Base-by-base conservation (phyloP, 2,113 vertebrate genomes). In the Pomatostomus ruficeps region DNA sequence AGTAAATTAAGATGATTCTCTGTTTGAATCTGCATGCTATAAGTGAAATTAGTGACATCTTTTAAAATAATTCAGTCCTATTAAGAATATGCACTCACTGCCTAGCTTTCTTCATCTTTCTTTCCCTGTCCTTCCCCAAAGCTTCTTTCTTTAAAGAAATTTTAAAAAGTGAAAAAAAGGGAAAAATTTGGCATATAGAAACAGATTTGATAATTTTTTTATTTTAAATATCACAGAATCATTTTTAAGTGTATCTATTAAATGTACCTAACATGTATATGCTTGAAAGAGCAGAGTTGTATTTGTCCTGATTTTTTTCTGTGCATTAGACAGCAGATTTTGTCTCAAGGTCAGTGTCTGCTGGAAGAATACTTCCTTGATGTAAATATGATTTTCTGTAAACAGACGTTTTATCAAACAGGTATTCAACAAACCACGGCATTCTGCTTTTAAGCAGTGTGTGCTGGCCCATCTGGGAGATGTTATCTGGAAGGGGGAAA, bases 381-480 rank as follows among this genome's bases (percentile, higher is more conserved):
- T 61, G 12, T 59, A 52, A 61, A 63, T 40, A 55, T 9, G 20
- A 29, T 59, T 71, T 92, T 65, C 45, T 77, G 40, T 52, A 88
- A 36, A 49, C 15, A 72, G 52, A 67, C 89, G 18, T 51, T 71
- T 6, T 31, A 62, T 81, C 31, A 59, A 71, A 25, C 11, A 20
- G 9, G 5, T 80, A 40, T 35, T 81, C 43, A 75, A 14, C 16
- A 72, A 76, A 86, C 84, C 43, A 23, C 31, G 57, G 23, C 25
- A 49, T 63, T 78, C 59, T 43, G 8, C 83, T 55, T 54, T 36
- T 42, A 61, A 68, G 52, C 16, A 77, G 36, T 5, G 1, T 63
- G 35, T 0, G 0, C n/a, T 63, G 74, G 21, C 25, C 46, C 11
- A 3, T 19, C 48, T 29, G 6, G 16, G 29, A 11, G 14, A 7